A percentile compares a stretch with the other conserved stretches of the same genome.
These are phyloP conservation scores for Parascotia fuliginaria DNA, from an alignment of 2,888 invertebrate genomes.

Conservation along the genomic window DNA sequence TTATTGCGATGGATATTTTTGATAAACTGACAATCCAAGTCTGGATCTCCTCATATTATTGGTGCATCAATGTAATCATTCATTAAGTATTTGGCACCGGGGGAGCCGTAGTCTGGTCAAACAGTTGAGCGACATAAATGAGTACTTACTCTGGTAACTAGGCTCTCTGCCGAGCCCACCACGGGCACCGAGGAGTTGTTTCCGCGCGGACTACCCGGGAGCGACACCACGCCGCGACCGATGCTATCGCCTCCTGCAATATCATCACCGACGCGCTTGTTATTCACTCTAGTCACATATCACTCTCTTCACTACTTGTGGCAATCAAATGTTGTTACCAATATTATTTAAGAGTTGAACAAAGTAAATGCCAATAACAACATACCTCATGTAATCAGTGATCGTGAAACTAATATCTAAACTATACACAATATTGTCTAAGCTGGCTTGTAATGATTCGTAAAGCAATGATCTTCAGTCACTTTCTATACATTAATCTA, in stretches of 20 bases:
- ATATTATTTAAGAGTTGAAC: neutral
- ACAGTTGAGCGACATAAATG: neutral
- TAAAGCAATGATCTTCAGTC: slow-evolving; percentile 48
- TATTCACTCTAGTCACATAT: neutral
- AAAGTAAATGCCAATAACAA: slow-evolving; percentile 16
- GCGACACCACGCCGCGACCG: slow-evolving; percentile 75
- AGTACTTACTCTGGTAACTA: slow-evolving; percentile 94
- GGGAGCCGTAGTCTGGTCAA: no score
- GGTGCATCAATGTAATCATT: no score
- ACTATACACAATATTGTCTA: slow-evolving; percentile 42
- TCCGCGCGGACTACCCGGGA: slow-evolving; percentile 77
- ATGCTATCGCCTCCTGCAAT: slow-evolving; percentile 74
- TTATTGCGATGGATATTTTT: no score
- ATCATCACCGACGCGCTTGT: neutral
- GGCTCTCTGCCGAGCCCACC: slow-evolving; percentile 97
- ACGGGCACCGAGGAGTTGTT: slow-evolving; percentile 88
- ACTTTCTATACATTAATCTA: slow-evolving; percentile 44
- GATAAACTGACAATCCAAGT: no score
- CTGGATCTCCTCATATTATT: no score
- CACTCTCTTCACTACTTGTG: neutral
- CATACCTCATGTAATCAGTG: slow-evolving; percentile 15
- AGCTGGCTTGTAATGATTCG: slow-evolving; percentile 50
- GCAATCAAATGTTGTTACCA: neutral
- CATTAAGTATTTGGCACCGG: no score
- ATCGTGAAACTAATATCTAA: slow-evolving; percentile 34